Evolutionary conservation across 2,113 vertebrate genomes (phyloP), one percentile per base, ranked within the genome.

Genomic region (Odocoileus virginianus): DNA sequence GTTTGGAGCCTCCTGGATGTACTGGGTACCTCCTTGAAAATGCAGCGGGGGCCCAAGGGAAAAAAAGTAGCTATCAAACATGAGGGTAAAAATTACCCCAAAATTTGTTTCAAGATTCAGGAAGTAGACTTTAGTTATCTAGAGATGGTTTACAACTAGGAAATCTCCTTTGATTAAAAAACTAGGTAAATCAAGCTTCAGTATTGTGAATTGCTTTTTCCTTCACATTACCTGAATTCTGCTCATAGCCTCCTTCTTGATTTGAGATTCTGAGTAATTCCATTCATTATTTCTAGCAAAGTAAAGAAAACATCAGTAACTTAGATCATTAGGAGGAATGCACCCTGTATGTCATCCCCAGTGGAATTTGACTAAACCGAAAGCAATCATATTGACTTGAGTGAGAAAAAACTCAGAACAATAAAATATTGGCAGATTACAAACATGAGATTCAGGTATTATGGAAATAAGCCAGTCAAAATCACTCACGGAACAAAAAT

Each of bases 391-490:
- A 94, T 50, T 87, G 50, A 79, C 16, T 81, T 85, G 7, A 79
- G 1, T 45, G 82, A 67, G 40, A 54, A 84, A 86, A 92, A 87
- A 52, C 27, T 83, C 43, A 95, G 9, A 92, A 93, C 43, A 97
- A 67, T 94, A 86, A 96, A 96, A 84, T 87, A 94, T 43, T 87
- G 40, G 21, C 67, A 91, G 25, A n/a, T 96, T 93, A 89, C 52
- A 95, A 95, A 97, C 27, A 71, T 95, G 19, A 43, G 36, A 79
- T 94, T 81, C 61, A 67, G 47, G 45, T 94, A 60, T 88, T 94
- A 97, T 76, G 86, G 76, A 95, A 97, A 93, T 91, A 95, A 97
- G 67, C 61, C 84, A 92, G 47, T 25, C 57, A 71, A 94, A 97
- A 97, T 91, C 85, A 92, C 60, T 92, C 87, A 88, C 27, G n/a